Evolutionary conservation across 1,140 invertebrate genomes (phyloP), one percentile per base, ranked within the genome.

Genomic region (Gryon sp.): DNA sequence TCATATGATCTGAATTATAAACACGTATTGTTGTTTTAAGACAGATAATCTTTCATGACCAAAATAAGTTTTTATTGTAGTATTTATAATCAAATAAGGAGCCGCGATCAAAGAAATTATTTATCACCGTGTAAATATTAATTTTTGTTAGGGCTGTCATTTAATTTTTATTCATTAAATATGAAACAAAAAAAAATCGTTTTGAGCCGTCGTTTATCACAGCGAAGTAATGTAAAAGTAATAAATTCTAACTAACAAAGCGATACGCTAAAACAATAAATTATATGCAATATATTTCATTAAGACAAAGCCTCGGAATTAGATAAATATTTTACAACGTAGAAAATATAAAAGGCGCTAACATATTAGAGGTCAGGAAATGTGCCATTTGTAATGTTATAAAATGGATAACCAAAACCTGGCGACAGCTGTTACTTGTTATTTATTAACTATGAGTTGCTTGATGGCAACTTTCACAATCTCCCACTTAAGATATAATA

Each of bases 101-200:
- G 62, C 46, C 40, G 34, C 70, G 70, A 74, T 74, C 70, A 74
- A 74, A 74, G 9, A 14, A 15, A 15, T 62, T 18, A 34, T 65
- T 59, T 32, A 43, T 65, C 16, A 36, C 15, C 9, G 16, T 74
- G 60, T 59, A 74, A 34, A 66, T 57, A 73, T 11, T 16, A 20
- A 26, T 43, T 48, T 52, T 20, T 34, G 4, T 60, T 59, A 62
- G 24, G 26, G 45, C 20, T 30, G 30, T 53, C 46, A 22, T 28
- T 38, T 70, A 20, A 43, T 30, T 53, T 62, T 5, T 41, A 52
- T 53, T 38, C 28, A n/a, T n/a, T n/a, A n/a, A n/a, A n/a, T n/a
- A n/a, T n/a, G n/a, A n/a, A n/a, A n/a, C n/a, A n/a, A n/a, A n/a
- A n/a, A n/a, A n/a, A n/a, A n/a, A n/a, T n/a, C n/a, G n/a, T n/a